A percentile compares a stretch with the other conserved stretches of the same genome.
Conservation (phyloP, 2,888 invertebrate genomes). For the Strigamia transsilvanica region DNA sequence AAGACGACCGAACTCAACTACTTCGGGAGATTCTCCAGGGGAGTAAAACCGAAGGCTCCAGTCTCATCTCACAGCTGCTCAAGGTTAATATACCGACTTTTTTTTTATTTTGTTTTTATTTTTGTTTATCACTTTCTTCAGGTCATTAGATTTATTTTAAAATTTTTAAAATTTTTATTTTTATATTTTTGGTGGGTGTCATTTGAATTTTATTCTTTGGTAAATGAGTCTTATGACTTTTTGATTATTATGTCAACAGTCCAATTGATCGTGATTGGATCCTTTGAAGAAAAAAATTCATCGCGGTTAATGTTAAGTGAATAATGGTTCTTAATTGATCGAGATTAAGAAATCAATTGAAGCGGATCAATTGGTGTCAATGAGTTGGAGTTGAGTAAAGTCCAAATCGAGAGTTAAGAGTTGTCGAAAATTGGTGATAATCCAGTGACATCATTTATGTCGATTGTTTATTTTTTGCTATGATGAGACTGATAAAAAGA, state of each 20-base stretch:
- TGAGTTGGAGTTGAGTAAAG: not conserved
- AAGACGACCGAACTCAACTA: conserved; percentile 71
- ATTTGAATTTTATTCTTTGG: not conserved
- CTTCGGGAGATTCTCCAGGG: conserved; percentile 89
- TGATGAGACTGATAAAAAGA: not conserved
- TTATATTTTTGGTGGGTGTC: not conserved
- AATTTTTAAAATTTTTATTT: not conserved
- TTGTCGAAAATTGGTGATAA: not conserved
- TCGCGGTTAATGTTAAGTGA: not conserved
- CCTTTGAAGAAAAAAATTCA: not conserved
- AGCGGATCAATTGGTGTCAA: conserved; percentile 18
- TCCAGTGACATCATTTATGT: not conserved
- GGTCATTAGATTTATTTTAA: not conserved
- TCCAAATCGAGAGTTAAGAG: not conserved
- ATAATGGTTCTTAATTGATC: conserved; percentile 35
- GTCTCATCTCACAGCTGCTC: conserved; percentile 56
- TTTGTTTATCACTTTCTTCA: not conserved
- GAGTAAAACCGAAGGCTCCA: conserved; percentile 72
- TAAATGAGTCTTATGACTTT: not conserved
- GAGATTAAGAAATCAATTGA: conserved; percentile 37
- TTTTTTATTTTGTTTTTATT: no score
- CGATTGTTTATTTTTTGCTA: not conserved
- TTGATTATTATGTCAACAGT: not conserved
- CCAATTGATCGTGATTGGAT: not conserved
- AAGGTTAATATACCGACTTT: not conserved